These are phyloP conservation scores for Cerastis rubricosa DNA, from an alignment of 2,888 invertebrate species.

Conservation along the genomic window DNA sequence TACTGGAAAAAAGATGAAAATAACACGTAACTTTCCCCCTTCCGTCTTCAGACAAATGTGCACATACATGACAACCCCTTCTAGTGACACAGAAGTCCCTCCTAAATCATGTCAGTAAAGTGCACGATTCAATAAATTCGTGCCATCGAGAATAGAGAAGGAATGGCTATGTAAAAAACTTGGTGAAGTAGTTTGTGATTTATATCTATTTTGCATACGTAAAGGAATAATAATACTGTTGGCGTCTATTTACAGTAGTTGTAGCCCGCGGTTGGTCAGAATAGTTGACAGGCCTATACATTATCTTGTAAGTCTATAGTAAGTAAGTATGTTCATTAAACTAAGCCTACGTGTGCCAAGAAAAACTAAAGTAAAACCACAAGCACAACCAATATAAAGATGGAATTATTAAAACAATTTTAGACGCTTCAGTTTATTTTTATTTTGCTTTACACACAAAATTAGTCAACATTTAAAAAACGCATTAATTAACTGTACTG, in stretches of 20 bases:
- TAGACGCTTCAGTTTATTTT: background rate
- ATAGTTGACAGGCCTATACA: background rate
- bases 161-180: slow-evolving; percentile 6
- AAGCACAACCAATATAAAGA: background rate
- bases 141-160: background rate
- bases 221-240: background rate
- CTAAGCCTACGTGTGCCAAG: background rate
- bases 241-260: background rate
- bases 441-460: background rate
- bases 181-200: slow-evolving; percentile 27
- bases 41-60: slow-evolving; percentile 24
- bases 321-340: background rate
- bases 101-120: slow-evolving; percentile 38
- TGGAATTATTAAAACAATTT: background rate
- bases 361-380: background rate
- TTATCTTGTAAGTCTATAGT: background rate
- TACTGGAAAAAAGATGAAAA: slow-evolving; percentile 11
- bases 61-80: slow-evolving; percentile 19
- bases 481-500: background rate
- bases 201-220: background rate
- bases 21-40: slow-evolving; percentile 24
- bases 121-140: slow-evolving; percentile 45
- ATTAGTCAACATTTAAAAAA: background rate
- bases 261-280: background rate
- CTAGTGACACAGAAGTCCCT: slow-evolving; percentile 4